These are phyloP conservation scores for Nematopogon swammerdamellus DNA, from an alignment of 2,888 invertebrate genomes.

Conservation along the genomic window DNA sequence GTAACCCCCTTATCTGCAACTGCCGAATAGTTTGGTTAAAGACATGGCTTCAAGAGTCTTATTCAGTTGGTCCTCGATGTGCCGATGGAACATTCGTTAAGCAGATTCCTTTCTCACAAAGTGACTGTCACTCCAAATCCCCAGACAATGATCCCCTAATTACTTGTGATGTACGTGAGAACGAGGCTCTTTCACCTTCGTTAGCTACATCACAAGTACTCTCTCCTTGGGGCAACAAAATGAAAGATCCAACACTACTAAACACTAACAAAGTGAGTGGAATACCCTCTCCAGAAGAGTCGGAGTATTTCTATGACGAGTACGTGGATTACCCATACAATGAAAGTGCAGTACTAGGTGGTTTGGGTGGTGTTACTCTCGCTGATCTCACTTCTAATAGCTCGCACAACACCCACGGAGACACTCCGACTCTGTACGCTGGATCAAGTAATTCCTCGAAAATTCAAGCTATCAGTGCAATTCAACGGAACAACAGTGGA, in stretches of 20 bases:
- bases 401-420: conserved; percentile 49
- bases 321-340: conserved; percentile 75
- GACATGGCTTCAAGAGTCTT: conserved; percentile 76
- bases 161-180: conserved; percentile 63
- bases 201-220: conserved; percentile 58
- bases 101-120: conserved; percentile 66
- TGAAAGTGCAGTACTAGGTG: conserved; percentile 45
- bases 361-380: conserved; percentile 28
- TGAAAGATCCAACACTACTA: conserved; percentile 40
- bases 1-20: conserved; percentile 79
- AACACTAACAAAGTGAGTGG: conserved; percentile 45
- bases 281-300: conserved; percentile 68
- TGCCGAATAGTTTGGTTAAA: conserved; percentile 82
- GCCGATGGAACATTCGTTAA: conserved; percentile 75
- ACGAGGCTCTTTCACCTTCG: conserved; percentile 56
- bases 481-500: conserved; percentile 39
- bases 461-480: conserved; percentile 27
- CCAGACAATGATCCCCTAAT: conserved; percentile 54
- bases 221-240: conserved; percentile 55
- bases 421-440: conserved; percentile 60
- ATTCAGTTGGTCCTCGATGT: conserved; percentile 73
- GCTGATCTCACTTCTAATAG: conserved; percentile 23
- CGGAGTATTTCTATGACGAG: conserved; percentile 81
- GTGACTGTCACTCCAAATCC: conserved; percentile 57
- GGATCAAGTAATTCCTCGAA: not conserved